phyloP scores from a whole-genome alignment of 2,888 invertebrate genomes.

The Aleiodes testaceus region DNA sequence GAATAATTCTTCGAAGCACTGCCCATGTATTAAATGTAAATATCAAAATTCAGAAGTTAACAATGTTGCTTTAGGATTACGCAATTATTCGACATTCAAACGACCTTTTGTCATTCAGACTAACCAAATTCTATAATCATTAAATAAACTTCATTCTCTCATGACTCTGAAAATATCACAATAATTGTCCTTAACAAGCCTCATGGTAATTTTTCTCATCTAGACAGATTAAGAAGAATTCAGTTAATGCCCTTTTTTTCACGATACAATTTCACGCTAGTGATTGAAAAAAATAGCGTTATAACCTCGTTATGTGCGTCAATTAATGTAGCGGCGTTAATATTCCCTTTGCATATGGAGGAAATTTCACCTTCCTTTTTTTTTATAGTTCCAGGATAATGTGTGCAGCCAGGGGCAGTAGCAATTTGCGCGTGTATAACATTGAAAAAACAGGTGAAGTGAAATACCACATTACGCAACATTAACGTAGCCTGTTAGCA shows the following conservation, averaged over 20 bases:
- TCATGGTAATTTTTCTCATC: not conserved
- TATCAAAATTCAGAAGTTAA: conserved; percentile 18
- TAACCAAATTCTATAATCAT: not conserved
- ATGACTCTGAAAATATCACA: no score
- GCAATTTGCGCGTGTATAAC: conserved; percentile 1
- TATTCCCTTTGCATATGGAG: conserved; percentile 15
- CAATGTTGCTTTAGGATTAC: not conserved
- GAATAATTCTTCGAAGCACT: conserved; percentile 34
- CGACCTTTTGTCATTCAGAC: conserved; percentile 5
- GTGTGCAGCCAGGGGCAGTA: conserved; percentile 2
- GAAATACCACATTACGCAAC: conserved; percentile 23
- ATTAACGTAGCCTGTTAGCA: conserved; percentile 27
- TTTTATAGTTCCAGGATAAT: conserved; percentile 18
- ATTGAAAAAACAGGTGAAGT: conserved; percentile 30
- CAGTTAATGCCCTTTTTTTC: not conserved
- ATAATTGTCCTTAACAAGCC: no score
- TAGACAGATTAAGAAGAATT: not conserved
- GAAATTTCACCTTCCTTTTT: not conserved
- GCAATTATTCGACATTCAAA: not conserved
- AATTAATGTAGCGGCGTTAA: conserved; percentile 13
- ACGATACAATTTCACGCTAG: conserved; percentile 20
- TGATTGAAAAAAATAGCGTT: conserved; percentile 19
- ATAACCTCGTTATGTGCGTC: conserved; percentile 13
- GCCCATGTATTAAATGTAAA: conserved; percentile 17
- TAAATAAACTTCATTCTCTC: not conserved